These are phyloP conservation scores for Tenebrosternarchus preto DNA, from an alignment of 2,113 vertebrate genomes.

Conservation along the genomic window DNA sequence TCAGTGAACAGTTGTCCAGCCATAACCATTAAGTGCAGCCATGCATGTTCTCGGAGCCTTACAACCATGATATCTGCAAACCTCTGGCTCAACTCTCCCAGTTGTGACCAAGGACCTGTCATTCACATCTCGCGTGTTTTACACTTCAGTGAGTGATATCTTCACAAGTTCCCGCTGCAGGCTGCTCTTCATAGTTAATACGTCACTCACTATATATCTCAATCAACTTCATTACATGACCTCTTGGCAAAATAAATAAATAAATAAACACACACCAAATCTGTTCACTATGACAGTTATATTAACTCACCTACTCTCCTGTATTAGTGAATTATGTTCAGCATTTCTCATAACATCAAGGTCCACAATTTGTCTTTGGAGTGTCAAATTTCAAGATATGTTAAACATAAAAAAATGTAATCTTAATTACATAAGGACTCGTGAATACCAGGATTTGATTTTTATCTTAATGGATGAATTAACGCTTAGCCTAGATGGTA, in stretches of 20 bases:
- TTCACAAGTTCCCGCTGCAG: no score
- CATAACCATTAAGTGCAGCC: neutral
- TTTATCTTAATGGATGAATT: neutral
- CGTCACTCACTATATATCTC: slow-evolving; percentile 26
- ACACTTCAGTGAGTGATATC: slow-evolving; percentile 6
- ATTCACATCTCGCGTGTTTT: slow-evolving; percentile 12
- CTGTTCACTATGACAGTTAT: neutral
- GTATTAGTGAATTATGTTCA: no score
- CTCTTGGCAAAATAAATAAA: neutral
- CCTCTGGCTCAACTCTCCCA: slow-evolving; percentile 18
- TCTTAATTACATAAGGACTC: neutral
- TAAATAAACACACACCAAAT: no score
- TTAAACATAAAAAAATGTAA: no score
- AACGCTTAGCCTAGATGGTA: neutral
- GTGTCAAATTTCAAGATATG: no score
- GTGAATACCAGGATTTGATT: neutral
- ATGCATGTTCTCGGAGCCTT: neutral
- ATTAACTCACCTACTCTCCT: neutral
- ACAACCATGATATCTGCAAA: neutral
- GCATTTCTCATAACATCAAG: no score
- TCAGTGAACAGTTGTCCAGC: neutral
- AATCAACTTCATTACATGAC: slow-evolving; percentile 13
- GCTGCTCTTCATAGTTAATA: no score
- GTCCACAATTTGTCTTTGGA: no score
- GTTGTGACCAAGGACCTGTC: neutral